Percentiles rank a stretch among this genome's conserved stretches.
Evolutionary conservation across 64 coral and sea anemone genomes (phyloP).

Genomic region (Trachythela sp.): DNA sequence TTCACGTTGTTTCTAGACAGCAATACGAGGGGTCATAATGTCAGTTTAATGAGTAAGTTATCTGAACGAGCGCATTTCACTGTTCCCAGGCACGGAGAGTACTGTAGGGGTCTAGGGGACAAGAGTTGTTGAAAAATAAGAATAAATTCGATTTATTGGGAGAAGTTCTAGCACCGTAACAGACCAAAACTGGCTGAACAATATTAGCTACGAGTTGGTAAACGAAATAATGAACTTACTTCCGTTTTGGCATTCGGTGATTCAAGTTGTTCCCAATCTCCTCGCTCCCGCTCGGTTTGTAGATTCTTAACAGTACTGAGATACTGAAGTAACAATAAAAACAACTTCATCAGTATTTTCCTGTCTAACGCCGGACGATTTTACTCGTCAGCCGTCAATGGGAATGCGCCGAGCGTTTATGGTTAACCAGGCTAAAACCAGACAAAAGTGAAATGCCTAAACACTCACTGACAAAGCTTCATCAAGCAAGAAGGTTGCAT

Average conservation of each 20-base stretch:
- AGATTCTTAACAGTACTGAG: not conserved
- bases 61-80: not conserved
- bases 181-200: too few relatives aligned
- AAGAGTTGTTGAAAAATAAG: too few relatives aligned
- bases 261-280: not conserved
- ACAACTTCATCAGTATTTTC: not conserved
- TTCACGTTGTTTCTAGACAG: slow-evolving; percentile 57
- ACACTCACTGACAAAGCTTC: slow-evolving; percentile 70
- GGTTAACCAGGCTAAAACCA: not conserved
- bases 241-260: not conserved
- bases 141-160: too few relatives aligned
- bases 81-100: too few relatives aligned
- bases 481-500: slow-evolving; percentile 87
- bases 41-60: not conserved
- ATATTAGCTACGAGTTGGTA: not conserved
- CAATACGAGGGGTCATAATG: not conserved
- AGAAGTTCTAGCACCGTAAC: too few relatives aligned
- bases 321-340: not conserved
- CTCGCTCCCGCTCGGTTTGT: not conserved
- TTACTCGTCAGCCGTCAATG: too few relatives aligned
- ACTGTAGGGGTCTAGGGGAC: too few relatives aligned
- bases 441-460: not conserved
- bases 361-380: too few relatives aligned
- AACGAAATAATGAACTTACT: not conserved
- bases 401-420: too few relatives aligned